Base-by-base conservation (phyloP, 2,888 invertebrate genomes). In the Cerastis leucographa region DNA sequence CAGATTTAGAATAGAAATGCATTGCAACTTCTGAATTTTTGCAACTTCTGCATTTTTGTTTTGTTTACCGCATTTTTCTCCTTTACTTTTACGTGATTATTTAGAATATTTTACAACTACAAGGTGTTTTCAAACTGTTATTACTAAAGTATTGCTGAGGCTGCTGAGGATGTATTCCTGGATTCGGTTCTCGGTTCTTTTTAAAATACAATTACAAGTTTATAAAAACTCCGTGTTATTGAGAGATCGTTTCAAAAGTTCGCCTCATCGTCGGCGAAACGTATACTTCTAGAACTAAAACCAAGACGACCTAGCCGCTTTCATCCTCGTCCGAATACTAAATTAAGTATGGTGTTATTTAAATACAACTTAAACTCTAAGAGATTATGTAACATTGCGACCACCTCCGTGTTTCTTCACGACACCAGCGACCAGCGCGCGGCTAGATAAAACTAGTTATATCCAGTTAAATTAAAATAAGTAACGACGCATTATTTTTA, bases 351-450 rank as follows among this genome's bases (percentile, higher is more conserved):
- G 86, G 74, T 78, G 79, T 87, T 86, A 87, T 90, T 89, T 78
- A 89, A 88, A 82, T 79, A 81, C 77, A 81, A 85, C 81, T 87
- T 88, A 88, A 91, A 86, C 88, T 90, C 90, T 87, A 89, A 85
- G 78, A 71, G 78, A 90, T 95, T 94, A 95, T 92, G 94, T 92
- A 95, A 94, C 85, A 69, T 72, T 78, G 61, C 83, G 85, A 90
- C 89, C 89, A 92, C 90, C 90, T 90, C 91, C 89, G 92, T 87
- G 90, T 94, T 94, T 93, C 94, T 92, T 92, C 91, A 92, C 89
- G 84, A 90, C 88, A 89, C 84, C 88, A 79, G 66, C 72, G 87
- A 89, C 89, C 86, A 90, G 89, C 88, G 80, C 84, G 74, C 84
- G 83, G 90, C 93, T 90, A 90, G 93, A 90, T 81, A 67, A 62